Base-by-base conservation (phyloP, 2,888 invertebrate genomes). In the Lasioglossum figueresi region DNA sequence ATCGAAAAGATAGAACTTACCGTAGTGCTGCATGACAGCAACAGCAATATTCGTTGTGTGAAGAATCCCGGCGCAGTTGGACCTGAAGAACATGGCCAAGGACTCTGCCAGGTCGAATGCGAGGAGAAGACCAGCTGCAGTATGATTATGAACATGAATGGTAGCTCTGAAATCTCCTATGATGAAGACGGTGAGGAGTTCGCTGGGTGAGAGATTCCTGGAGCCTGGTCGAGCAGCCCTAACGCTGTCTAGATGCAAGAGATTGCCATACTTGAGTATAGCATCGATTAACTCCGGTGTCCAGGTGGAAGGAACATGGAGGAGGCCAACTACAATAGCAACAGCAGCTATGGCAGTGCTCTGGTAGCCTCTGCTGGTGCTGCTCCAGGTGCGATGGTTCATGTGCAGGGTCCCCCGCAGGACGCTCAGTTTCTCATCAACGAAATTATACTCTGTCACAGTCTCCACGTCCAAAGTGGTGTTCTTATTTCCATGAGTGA, bases 251-350 rank as follows among this genome's bases (percentile, higher is more conserved):
- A 96, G 96, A 91, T 96, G 96, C 4, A 97, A 92, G 0, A 96
- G 92, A 93, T 97, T 97, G 0, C 97, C 97, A 84, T 97, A 97
- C 88, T 96, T 96, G 16, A 97, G 90, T 4, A 97, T 95, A 0
- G 96, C 95, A 92, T 97, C 96, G 6, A 97, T 92, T 0, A 97
- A 94, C 1, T 95, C 92, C 0, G 96, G 93, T 76, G 96, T 96
- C 96, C 97, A 97, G 84, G 95, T 95, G 0, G 94, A 92, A 71
- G 96, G 95, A 0, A 96, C 96, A 89, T 96, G 97, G 0, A 96
- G 95, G 74, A 95, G 94, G 0, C 96, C 96, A 1, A 97, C 96
- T 0, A 96, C 96, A 14, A 97, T 95, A 0, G 96, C 96, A 89
- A 96, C 96, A 0, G 96, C 93, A 0, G 96, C 95, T 76, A 96